Conservation (phyloP, 2,113 vertebrate genomes). For the Zonotrichia leucophrys region DNA sequence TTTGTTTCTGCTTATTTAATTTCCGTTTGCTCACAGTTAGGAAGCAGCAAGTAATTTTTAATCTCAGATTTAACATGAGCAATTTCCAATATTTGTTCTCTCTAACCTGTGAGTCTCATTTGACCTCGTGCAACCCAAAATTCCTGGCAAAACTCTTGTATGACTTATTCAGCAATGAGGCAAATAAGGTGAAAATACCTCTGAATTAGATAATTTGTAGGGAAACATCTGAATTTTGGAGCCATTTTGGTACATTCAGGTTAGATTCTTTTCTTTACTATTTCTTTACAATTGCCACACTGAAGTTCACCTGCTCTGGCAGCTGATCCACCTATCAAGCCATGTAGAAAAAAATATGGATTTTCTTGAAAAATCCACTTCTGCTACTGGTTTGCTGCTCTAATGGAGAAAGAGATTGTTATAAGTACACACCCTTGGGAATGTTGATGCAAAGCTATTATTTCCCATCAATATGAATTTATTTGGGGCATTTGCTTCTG, state of each 20-base stretch:
- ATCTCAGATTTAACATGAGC: neutral
- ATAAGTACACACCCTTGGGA: neutral
- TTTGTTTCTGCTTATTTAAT: constrained; percentile 19
- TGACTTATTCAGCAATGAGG: neutral
- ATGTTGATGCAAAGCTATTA: neutral
- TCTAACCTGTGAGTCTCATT: neutral
- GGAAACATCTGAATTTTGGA: neutral
- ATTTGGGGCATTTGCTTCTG: neutral
- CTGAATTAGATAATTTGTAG: neutral
- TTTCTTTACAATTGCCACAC: neutral
- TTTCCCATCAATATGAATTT: neutral
- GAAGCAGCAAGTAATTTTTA: neutral
- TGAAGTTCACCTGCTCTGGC: neutral
- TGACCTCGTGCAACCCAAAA: neutral
- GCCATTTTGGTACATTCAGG: neutral
- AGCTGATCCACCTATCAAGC: neutral
- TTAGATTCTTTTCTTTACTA: neutral
- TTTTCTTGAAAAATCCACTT: neutral
- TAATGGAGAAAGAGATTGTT: neutral
- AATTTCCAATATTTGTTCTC: neutral
- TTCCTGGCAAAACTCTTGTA: neutral
- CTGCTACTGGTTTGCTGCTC: neutral
- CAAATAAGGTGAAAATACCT: neutral
- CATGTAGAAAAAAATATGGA: rapidly evolving
- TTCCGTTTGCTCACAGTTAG: neutral